Evolutionary conservation across 2,797 vertebrate species (phyloP).

Genomic region (Lophura swinhoii): DNA sequence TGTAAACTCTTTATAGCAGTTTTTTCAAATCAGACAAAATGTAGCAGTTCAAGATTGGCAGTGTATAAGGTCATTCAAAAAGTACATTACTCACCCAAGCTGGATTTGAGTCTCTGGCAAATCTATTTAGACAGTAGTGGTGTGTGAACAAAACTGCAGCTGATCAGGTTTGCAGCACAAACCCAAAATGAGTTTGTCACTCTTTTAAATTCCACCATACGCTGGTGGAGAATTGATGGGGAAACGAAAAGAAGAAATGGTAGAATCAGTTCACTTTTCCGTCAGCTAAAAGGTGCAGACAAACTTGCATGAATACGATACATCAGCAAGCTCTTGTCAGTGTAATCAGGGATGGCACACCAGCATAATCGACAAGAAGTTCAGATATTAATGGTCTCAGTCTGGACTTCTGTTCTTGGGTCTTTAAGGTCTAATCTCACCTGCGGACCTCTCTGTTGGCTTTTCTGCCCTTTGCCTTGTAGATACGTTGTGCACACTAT

Average conservation of each 20-base stretch:
- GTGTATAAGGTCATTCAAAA: neutral
- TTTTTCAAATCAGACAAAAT: neutral
- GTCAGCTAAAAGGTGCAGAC: neutral
- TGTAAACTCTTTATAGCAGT: neutral
- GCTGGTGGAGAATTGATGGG: slow-evolving; percentile 16
- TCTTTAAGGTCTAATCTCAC: neutral
- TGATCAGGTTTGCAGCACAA: slow-evolving; percentile 7
- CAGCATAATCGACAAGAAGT: neutral
- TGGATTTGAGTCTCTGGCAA: slow-evolving; percentile 10
- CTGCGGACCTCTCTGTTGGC: neutral
- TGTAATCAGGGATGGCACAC: too few species aligned
- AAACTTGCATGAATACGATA: neutral
- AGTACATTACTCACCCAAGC: neutral
- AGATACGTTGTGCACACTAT: neutral
- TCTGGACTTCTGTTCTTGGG: neutral
- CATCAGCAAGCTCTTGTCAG: neutral
- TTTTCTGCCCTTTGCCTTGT: neutral
- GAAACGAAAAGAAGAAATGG: slow-evolving; percentile 51
- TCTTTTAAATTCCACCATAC: slow-evolving; percentile 31
- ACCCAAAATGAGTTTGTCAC: slow-evolving; percentile 63
- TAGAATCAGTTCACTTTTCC: slow-evolving; percentile 49
- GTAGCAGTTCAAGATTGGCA: neutral
- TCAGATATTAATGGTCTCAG: neutral
- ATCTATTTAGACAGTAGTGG: slow-evolving; percentile 21
- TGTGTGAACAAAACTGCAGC: neutral